Evolutionary conservation across 2,888 invertebrate species (phyloP).

Genomic region (Andrena bicolor): DNA sequence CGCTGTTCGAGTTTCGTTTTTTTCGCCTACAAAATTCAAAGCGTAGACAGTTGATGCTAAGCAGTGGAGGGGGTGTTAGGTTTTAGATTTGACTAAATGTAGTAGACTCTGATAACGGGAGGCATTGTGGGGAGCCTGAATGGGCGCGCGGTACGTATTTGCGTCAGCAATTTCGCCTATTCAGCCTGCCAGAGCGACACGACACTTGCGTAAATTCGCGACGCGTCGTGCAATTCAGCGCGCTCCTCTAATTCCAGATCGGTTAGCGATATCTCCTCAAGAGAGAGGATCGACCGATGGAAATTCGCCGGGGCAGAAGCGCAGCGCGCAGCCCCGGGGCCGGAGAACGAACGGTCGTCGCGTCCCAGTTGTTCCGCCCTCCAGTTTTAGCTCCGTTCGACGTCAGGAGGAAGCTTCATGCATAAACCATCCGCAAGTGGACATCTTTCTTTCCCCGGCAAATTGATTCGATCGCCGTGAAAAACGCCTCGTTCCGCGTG

Average conservation of each 20-base stretch:
- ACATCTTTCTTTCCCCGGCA: slow-evolving; percentile 4
- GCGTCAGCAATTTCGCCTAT: slow-evolving; percentile 47
- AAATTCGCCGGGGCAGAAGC: background rate
- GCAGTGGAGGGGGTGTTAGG: too few species aligned
- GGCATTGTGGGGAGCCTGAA: too few species aligned
- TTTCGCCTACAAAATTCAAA: too few species aligned
- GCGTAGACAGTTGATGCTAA: too few species aligned
- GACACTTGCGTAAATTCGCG: slow-evolving; percentile 52
- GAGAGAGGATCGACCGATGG: background rate
- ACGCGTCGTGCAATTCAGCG: slow-evolving; percentile 46
- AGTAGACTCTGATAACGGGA: too few species aligned
- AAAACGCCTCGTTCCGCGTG: slow-evolving; percentile 12
- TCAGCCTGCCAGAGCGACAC: slow-evolving; percentile 38
- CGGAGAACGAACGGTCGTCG: too few species aligned
- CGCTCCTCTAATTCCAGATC: slow-evolving; percentile 22
- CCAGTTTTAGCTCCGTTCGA: slow-evolving; percentile 9
- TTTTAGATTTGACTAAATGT: too few species aligned
- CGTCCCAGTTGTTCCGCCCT: slow-evolving; percentile 9
- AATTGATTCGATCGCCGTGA: slow-evolving; percentile 27
- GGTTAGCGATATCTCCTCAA: slow-evolving; percentile 2
- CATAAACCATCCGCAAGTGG: slow-evolving; percentile 26
- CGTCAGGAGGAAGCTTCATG: slow-evolving; percentile 13
- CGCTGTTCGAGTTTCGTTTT: too few species aligned
- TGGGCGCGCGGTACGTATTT: background rate
- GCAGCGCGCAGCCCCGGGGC: too few species aligned